Evolutionary conservation across 2,113 vertebrate species (phyloP), one percentile per base, ranked within the genome.

Genomic region (Neolamprologus caudopunctatus): DNA sequence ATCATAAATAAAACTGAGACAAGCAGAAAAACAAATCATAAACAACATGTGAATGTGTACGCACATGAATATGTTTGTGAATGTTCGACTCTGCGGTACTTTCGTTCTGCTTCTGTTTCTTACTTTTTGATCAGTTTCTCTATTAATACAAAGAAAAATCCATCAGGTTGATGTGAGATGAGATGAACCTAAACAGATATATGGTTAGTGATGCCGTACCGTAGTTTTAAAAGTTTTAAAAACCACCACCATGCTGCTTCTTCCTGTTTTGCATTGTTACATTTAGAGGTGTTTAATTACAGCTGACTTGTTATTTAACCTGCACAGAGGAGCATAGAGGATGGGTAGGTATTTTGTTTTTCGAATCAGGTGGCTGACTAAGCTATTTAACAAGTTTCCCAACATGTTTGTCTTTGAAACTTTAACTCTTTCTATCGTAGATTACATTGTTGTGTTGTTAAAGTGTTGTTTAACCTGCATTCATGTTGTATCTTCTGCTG

Each of bases 11-110:
- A 75, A 75, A 75, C 40, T 7, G 68, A 75, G 68, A 47, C 0
- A 0, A 0, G 42, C 0, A 31, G 40, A 45, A 28, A 73, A 73
- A 17, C 21, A 75, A 75, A 31, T 50, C 42, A 0, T 28, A 75
- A 3, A 17, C 45, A 47, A 5, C 2, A 24, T 75, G 71, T 75
- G 42, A 50, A 75, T 31, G 71, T 73, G 21, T 45, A 45, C 6
- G 37, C 37, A 26, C 9, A 8, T 75, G 37, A 26, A 2, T 68
- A 8, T 40, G 63, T 21, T 68, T 40, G 35, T 68, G 19, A 21
- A 40, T 40, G 35, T 68, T 21, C 11, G 19, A 68, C 11, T 68
- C 1, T 66, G 17, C 7, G 31, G 31, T 8, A 12, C 31, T 5
- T 37, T 66, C 7, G 3, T 66, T 37, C 61, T n/a, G 61, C 17